Base-by-base conservation (phyloP, 2,888 invertebrate species). In the Noctua fimbriata region DNA sequence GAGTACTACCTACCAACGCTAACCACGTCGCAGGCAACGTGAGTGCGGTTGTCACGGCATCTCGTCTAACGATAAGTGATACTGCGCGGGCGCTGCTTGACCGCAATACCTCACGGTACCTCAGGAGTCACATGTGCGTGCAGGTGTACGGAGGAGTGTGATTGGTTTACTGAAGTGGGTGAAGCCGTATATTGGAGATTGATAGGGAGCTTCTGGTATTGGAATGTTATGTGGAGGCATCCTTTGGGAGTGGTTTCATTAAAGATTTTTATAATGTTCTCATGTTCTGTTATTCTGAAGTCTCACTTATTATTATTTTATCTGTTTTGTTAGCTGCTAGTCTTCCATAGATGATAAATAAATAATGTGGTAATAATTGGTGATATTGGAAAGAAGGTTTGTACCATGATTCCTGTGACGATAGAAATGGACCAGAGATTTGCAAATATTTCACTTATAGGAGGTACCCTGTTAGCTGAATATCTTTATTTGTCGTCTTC, bases 1-100 rank as follows among this genome's bases (percentile, higher is more conserved):
- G 32, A 69, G 44, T 66, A 12, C 72, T 60, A 41, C 36, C 49
- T 83, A 71, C 18, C 10, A 60, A 87, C 69, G 44, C 71, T 24
- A 36, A n/a, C 77, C 86, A 85, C 88, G 77, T 79, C 76, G 32
- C 58, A 1, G 6, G 14, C 79, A 87, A 85, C 89, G 89, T 88
- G 88, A 81, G 78, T 83, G 88, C 73, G 84, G 86, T 84, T 79
- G 89, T 87, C 86, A 86, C 76, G 82, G 81, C 69, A 82, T 80
- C 83, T 82, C 49, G 49, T 32, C 72, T 60, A 32, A 67, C 58
- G 73, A 21, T 84, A 87, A 87, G 78, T 86, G 86, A 86, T 86
- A 86, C 86, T 44, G 55, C 74, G 66, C 85, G 85, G 81, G 85
- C 70, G 73, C 85, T 81, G 82, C 66, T 85, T 85, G 69, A 87